Conservation (phyloP, 2,888 invertebrate species). For the Galeopsomyia nigrocyanea region DNA sequence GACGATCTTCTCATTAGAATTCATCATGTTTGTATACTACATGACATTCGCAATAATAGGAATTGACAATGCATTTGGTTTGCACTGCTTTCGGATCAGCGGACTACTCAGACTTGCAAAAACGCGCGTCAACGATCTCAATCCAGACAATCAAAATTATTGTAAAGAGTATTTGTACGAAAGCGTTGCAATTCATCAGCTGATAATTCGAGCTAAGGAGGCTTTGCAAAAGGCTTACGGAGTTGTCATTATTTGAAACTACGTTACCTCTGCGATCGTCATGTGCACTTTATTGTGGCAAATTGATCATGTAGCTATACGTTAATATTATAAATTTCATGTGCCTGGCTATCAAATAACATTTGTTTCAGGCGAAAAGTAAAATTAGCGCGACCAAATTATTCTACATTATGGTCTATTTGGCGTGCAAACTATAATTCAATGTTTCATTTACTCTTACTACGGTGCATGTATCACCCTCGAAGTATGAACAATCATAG, state of each 20-base stretch:
- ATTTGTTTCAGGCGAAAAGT: too few species aligned
- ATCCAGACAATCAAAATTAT: neutral
- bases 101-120: constrained; percentile 50
- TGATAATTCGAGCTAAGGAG: too few species aligned
- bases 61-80: constrained; percentile 53
- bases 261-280: constrained; percentile 51
- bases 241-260: constrained; percentile 51
- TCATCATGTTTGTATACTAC: constrained; percentile 24
- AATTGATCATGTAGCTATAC: constrained; percentile 22
- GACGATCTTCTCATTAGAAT: constrained; percentile 47
- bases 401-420: constrained; percentile 10
- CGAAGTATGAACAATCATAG: constrained; percentile 23
- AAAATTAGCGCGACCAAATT: neutral
- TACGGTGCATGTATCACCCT: constrained; percentile 43
- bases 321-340: too few species aligned
- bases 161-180: too few species aligned
- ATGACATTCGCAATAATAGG: constrained; percentile 43
- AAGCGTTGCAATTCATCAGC: too few species aligned
- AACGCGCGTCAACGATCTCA: constrained; percentile 37
- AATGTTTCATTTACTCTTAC: constrained; percentile 51
- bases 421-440: constrained; percentile 20
- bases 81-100: constrained; percentile 53
- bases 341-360: too few species aligned
- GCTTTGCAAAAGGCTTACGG: too few species aligned
- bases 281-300: constrained; percentile 55